Evolutionary conservation across 2,888 invertebrate genomes (phyloP).

Genomic region (Crepidodera aurea): DNA sequence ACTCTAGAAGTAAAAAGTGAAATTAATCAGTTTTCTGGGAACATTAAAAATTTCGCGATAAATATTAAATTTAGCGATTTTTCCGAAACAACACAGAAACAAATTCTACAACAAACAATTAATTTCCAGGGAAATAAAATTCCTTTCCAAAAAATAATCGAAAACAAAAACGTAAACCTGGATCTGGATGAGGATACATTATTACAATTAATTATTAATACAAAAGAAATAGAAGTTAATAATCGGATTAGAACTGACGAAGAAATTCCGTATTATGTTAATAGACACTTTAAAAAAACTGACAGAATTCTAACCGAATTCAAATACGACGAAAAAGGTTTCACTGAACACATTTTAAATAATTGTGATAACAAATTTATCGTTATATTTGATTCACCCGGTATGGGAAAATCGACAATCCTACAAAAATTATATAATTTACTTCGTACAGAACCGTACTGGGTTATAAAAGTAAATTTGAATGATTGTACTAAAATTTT

Average conservation of each 20-base stretch:
- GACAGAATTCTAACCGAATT: too few relatives aligned
- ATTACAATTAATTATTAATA: background rate
- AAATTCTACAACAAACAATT: conserved; percentile 3
- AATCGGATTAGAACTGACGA: background rate
- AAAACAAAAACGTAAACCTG: background rate
- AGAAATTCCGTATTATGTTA: background rate
- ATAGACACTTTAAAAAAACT: conserved; percentile 1
- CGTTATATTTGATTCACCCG: conserved; percentile 11
- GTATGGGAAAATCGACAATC: conserved; percentile 20
- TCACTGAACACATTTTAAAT: too few relatives aligned
- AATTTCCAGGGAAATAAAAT: conserved; percentile 6
- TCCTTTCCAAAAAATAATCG: background rate
- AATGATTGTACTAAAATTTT: conserved; percentile 10
- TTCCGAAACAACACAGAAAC: background rate
- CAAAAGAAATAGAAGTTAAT: background rate
- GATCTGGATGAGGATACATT: background rate
- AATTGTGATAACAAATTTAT: conserved; percentile 9
- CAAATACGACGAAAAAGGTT: too few relatives aligned
- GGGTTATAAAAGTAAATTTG: conserved; percentile 13
- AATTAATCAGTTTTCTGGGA: background rate
- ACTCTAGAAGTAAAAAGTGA: background rate
- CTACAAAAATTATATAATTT: background rate
- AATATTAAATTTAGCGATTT: conserved; percentile 3
- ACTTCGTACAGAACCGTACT: background rate
- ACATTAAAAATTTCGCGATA: background rate